Evolutionary conservation across 2,113 vertebrate genomes (phyloP), one percentile per base, ranked within the genome.

Genomic region (Planiliza haematocheilus): DNA sequence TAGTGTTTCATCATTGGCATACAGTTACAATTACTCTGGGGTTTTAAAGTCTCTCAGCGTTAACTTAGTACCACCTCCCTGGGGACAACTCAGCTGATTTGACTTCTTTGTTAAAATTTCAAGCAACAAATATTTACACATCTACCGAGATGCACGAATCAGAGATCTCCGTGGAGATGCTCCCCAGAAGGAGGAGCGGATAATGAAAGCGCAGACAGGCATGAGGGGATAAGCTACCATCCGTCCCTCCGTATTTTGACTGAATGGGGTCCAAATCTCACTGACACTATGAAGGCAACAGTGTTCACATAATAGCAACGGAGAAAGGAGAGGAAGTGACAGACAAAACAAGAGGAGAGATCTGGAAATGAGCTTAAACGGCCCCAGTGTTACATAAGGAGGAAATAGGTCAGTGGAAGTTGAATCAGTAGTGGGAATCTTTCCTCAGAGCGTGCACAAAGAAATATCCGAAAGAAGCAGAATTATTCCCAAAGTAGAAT

Each of bases 121-220:
- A 60, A 63, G 46, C 38, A 38, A 20, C 59, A 88, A 82, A 86
- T 86, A 77, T 88, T 84, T 83, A 81, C 59, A 36, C 39, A 83
- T 57, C 52, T 14, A 60, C 12, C 6, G 8, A 42, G 43, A 53
- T 17, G 55, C 60, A 55, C 62, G 71, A 70, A 59, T 77, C 52
- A 36, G 49, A 52, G 4, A 46, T 72, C 43, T 53, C 16, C 0
- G 43, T 12, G 9, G 72, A 57, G 63, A 71, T 16, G 10, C 39
- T 61, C 38, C 34, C 57, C 38, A 6, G 13, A 53, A 12, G 36
- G 60, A 75, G 7, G 17, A 45, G 37, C 1, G 11, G 52, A 67
- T 56, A 73, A 77, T 57, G 34, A 77, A 73, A 70, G 20, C 60
- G 59, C 38, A 13, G 37, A 39, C 46, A 76, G 70, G 56, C 56